A percentile compares a stretch with the other conserved stretches of the same genome.
Evolutionary conservation across 2,113 vertebrate genomes (phyloP).

Genomic region (Halcyon senegalensis): DNA sequence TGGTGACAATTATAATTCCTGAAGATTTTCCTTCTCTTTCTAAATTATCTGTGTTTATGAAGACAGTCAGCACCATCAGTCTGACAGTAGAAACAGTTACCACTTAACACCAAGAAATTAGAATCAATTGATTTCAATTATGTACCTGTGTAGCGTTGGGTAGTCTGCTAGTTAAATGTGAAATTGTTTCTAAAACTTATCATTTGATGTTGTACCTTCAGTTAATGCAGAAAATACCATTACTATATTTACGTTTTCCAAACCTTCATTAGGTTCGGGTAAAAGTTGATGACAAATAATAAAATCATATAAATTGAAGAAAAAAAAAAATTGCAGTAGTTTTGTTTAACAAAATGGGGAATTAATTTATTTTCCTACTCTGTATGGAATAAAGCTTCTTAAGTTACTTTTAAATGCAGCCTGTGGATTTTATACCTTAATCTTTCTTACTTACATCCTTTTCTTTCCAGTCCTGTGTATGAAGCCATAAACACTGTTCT

Average conservation of each 20-base stretch:
- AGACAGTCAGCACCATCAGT: background rate
- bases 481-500: conserved; percentile 59
- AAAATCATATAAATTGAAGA: background rate
- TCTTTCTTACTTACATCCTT: conserved; percentile 32
- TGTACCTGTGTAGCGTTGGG: background rate
- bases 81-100: background rate
- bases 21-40: background rate
- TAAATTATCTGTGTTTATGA: background rate
- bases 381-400: background rate
- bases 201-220: background rate
- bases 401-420: background rate
- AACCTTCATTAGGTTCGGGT: background rate
- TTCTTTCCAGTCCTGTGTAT: conserved; percentile 40
- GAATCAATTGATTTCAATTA: background rate
- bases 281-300: background rate
- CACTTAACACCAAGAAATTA: background rate
- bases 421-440: conserved; percentile 25
- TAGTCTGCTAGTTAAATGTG: background rate
- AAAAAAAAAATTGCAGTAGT: background rate
- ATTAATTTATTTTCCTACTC: background rate
- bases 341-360: background rate
- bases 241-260: background rate
- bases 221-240: background rate
- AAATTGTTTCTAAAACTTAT: background rate
- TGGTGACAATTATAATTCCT: background rate